phyloP scores from a whole-genome alignment of 1,140 invertebrate genomes.

The Coboldia fuscipes region DNA sequence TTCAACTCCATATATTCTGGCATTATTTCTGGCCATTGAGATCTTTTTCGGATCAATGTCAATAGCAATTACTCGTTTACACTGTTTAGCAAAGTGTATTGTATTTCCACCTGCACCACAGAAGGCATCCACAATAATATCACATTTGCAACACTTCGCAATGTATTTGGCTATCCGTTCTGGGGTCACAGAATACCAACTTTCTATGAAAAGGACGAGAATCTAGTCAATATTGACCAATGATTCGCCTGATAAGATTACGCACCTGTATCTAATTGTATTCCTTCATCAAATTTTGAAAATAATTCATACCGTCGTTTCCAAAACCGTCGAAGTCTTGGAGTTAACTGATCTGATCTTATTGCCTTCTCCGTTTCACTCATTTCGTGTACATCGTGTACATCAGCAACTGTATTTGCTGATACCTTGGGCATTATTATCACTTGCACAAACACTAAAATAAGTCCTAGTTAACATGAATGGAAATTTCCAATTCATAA shows the following conservation, averaged over 20 bases:
- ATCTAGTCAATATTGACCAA: no score
- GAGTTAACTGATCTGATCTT: no score
- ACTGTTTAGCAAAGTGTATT: conserved; percentile 87
- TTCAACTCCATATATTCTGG: conserved; percentile 67
- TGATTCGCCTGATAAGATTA: no score
- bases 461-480: no score
- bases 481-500: no score
- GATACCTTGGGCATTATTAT: no score
- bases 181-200: conserved; percentile 98
- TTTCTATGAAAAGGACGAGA: conserved; percentile 36
- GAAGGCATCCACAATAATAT: conserved; percentile 84
- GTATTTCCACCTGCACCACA: conserved; percentile 95
- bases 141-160: conserved; percentile 51
- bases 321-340: no score
- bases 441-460: no score
- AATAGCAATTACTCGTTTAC: conserved; percentile 75
- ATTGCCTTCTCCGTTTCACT: no score
- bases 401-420: no score
- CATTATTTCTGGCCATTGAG: conserved; percentile 70
- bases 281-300: conserved; percentile 71
- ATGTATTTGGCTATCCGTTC: conserved; percentile 84
- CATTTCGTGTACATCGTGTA: no score
- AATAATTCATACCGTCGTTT: conserved; percentile 70
- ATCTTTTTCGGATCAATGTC: conserved; percentile 85
- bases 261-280: conserved; percentile 64